Evolutionary conservation across 1,140 invertebrate species (phyloP).

Genomic region (Hestina assimilis): DNA sequence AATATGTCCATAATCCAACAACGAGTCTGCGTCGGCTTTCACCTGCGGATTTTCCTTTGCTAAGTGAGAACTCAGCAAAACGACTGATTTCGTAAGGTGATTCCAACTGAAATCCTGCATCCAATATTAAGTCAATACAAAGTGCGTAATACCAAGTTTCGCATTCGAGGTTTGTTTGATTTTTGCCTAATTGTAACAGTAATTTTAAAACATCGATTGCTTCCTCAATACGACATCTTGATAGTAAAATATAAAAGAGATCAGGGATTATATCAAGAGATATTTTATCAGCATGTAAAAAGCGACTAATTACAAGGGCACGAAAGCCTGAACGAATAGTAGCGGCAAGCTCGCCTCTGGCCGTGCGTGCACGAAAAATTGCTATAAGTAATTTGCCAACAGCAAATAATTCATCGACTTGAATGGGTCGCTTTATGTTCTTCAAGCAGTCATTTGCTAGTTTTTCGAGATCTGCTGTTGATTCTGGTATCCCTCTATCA

Average conservation of each 20-base stretch:
- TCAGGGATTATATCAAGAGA: conserved; percentile 67
- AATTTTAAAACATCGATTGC: conserved; percentile 56
- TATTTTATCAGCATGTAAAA: conserved; percentile 54
- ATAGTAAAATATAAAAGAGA: conserved; percentile 60
- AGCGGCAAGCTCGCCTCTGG: conserved; percentile 49
- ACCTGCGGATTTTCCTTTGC: conserved; percentile 36
- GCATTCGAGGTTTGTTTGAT: conserved; percentile 40
- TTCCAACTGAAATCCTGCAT: conserved; percentile 70
- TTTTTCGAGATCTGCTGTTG: conserved; percentile 51
- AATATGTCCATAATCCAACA: conserved; percentile 64
- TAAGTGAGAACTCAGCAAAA: conserved; percentile 50
- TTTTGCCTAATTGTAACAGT: conserved; percentile 42
- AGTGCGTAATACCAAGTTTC: conserved; percentile 73
- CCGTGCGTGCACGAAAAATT: conserved; percentile 54
- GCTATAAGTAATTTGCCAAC: conserved; percentile 64
- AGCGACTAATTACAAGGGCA: conserved; percentile 59
- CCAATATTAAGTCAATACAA: conserved; percentile 71
- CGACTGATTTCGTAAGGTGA: conserved; percentile 54
- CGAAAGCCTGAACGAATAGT: conserved; percentile 64
- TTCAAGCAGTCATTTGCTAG: conserved; percentile 42
- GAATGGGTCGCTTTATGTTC: conserved; percentile 40
- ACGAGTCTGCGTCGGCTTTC: conserved; percentile 49
- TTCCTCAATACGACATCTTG: conserved; percentile 62
- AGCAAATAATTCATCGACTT: conserved; percentile 61
- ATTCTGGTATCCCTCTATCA: conserved; percentile 45